Conservation (phyloP, 1,140 invertebrate species). For the Gryllus bimaculatus region DNA sequence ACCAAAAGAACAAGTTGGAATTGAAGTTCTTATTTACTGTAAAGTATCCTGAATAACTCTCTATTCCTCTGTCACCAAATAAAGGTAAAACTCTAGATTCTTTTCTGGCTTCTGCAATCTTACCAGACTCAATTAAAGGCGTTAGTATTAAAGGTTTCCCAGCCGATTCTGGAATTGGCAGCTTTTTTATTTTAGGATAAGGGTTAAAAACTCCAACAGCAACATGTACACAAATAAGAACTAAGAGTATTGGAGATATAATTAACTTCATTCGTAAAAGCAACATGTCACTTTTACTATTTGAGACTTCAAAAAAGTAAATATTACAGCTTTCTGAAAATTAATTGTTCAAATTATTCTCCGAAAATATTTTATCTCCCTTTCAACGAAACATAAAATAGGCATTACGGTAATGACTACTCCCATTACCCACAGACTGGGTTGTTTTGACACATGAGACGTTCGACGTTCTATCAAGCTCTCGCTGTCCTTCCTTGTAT, state of each 20-base stretch:
- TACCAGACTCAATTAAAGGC: constrained; percentile 40
- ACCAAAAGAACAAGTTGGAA: constrained; percentile 72
- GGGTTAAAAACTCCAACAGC: constrained; percentile 21
- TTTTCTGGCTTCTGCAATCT: constrained; percentile 35
- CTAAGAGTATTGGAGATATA: background rate
- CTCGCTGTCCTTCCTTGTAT: too few relatives aligned
- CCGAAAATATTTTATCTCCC: too few relatives aligned
- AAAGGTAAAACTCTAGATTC: constrained; percentile 25
- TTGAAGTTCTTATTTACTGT: constrained; percentile 55
- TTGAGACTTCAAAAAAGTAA: too few relatives aligned
- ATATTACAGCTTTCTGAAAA: too few relatives aligned
- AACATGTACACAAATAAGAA: background rate
- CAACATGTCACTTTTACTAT: too few relatives aligned
- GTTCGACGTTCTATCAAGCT: too few relatives aligned
- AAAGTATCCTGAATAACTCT: constrained; percentile 53
- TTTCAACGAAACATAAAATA: too few relatives aligned
- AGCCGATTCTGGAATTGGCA: constrained; percentile 31
- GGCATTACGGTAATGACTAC: too few relatives aligned
- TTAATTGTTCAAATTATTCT: too few relatives aligned
- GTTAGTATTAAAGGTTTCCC: constrained; percentile 42
- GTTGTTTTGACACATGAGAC: too few relatives aligned
- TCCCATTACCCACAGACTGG: too few relatives aligned
- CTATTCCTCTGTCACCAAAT: constrained; percentile 9
- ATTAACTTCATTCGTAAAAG: too few relatives aligned
- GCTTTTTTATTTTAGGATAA: constrained; percentile 26